A percentile compares a stretch with the other conserved stretches of the same genome.
phyloP scores from a whole-genome alignment of 2,113 vertebrate species.

The Ctenodactylus gundi region DNA sequence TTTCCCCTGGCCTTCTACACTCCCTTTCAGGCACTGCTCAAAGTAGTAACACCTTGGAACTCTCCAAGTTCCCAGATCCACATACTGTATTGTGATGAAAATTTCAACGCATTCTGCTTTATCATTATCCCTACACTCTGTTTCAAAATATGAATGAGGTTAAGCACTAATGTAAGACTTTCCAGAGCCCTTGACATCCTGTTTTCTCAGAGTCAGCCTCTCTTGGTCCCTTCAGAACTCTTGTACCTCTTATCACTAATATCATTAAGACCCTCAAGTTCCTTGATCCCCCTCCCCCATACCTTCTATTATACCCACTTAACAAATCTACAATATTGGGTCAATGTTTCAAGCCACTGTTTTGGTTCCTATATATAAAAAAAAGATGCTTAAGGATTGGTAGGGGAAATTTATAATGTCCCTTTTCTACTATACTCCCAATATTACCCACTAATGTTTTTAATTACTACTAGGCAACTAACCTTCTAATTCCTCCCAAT shows the following conservation, averaged over 20 bases:
- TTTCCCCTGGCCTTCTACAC: background rate
- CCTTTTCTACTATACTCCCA: background rate
- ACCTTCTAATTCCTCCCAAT: background rate
- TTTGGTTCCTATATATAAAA: background rate
- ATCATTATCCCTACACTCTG: background rate
- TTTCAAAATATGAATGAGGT: too few relatives aligned
- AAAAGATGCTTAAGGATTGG: background rate
- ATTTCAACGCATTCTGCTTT: background rate
- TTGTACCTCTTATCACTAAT: too few relatives aligned
- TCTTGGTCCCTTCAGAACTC: background rate
- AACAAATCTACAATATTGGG: background rate
- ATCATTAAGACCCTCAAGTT: background rate
- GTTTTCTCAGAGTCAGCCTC: background rate
- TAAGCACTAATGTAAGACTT: too few relatives aligned
- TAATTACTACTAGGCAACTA: background rate
- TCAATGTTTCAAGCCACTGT: background rate
- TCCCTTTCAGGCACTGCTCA: background rate
- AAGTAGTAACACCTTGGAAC: background rate
- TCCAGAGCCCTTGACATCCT: fast-evolving
- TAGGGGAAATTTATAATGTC: background rate
- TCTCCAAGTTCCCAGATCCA: background rate
- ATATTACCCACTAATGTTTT: background rate
- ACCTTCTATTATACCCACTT: background rate
- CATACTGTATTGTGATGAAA: background rate
- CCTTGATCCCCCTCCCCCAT: background rate